Base-by-base conservation (phyloP, 1,140 invertebrate species). In the Sycophila sp. region DNA sequence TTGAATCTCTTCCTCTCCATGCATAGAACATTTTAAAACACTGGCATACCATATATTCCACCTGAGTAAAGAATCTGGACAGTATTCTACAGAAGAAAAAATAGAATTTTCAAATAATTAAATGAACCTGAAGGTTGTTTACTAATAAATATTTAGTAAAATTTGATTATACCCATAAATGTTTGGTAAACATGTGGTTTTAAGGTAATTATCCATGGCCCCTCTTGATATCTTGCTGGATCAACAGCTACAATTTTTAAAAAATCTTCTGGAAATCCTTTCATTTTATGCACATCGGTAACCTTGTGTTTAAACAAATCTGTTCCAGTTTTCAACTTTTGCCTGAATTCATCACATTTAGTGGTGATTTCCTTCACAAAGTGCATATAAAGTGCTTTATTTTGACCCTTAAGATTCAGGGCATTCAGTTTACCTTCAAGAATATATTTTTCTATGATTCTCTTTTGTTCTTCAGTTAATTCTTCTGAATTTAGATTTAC, bases 31-130 rank as follows among this genome's bases (percentile, higher is more conserved):
- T 69, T 92, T 86, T 22, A 88, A 87, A 2, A 92, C 90, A 79
- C 91, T 86, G 0, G 93, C 93, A 58, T 92, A 87, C 94, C 94
- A 98, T 1, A 93, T 84, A 80, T 94, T 95, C 90, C 91, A 95
- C 38, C 97, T 86, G 32, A 93, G 78, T 24, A 89, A 81, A 69
- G 92, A 85, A 81, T 93, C 90, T 1, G 93, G 91, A 85, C 96
- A 98, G 82, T 95, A 90, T 81, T 96, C 91, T 85, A 28, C 1
- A 68, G 76, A 38, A 36, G 40, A 60, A n/a, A 38, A 36, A 49
- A 28, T 47, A 17, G 26, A 56, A 51, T 63, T 15, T n/a, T n/a
- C n/a, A n/a, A n/a, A n/a, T n/a, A n/a, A n/a, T n/a, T n/a, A n/a
- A n/a, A n/a, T 47, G 8, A 34, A 49, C n/a, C 71, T 2, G 8